Base-by-base conservation (phyloP, 37 sponge, comb jelly and placozoan genomes). In the Axinella damicornis region DNA sequence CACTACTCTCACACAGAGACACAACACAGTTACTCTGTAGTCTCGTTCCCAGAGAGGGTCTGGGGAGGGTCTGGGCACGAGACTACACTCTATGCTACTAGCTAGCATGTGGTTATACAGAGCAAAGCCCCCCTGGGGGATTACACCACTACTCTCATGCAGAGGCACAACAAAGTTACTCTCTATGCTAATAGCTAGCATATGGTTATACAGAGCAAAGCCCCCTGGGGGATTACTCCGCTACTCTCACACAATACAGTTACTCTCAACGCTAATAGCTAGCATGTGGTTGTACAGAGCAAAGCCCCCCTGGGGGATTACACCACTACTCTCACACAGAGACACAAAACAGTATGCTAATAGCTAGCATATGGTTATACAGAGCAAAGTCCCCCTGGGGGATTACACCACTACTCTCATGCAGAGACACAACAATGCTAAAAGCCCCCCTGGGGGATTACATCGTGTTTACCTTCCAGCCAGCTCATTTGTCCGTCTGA, bases 401-500 rank as follows among this genome's bases (percentile, higher is more conserved):
- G 58, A 57, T 19, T 57, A 57, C 58, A 57, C n/a, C n/a, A n/a
- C n/a, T n/a, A n/a, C n/a, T n/a, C n/a, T n/a, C n/a, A n/a, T n/a
- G n/a, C n/a, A n/a, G n/a, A n/a, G n/a, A n/a, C n/a, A n/a, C n/a
- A n/a, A n/a, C n/a, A n/a, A n/a, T n/a, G n/a, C n/a, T n/a, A n/a
- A n/a, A n/a, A n/a, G n/a, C 9, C 9, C 46, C 46, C 9, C 6
- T 46, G 46, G 46, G 46, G 46, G 9, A 9, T 46, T 46, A 46
- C 9, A 46, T 9, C 46, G 9, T 28, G 2, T n/a, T 1, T 66
- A 66, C 67, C 67, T 66, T 66, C 76, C 55, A 27, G 32, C 76
- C 6, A 75, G 27, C 52, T 78, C 80, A 11, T 39, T 72, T 12
- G 87, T 79, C 30, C 87, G 63, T 21, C 74, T 22, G 11, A 62